A percentile compares a stretch with the other conserved stretches of the same genome.
phyloP scores from a whole-genome alignment of 2,113 vertebrate genomes.

The Corythornis cristatus region DNA sequence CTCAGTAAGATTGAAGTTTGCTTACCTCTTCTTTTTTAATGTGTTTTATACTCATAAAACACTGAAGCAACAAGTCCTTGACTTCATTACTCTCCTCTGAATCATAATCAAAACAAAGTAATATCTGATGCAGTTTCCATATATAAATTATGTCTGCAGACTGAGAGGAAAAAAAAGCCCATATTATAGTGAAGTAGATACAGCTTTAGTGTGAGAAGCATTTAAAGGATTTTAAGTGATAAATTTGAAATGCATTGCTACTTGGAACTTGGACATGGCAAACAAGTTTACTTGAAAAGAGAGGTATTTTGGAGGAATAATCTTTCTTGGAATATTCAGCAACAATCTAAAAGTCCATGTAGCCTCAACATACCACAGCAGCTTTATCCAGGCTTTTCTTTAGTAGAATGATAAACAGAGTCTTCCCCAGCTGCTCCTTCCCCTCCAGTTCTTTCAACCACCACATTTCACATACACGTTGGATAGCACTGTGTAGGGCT shows the following conservation, averaged over 20 bases:
- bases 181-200: not conserved
- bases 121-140: constrained; percentile 82
- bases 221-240: not conserved
- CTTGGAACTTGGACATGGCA: not conserved
- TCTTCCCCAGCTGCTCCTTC: constrained; percentile 88
- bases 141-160: constrained; percentile 81
- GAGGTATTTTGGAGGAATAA: not conserved
- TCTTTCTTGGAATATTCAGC: not conserved
- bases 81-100: constrained; percentile 84
- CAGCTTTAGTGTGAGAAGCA: not conserved
- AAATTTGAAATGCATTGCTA: not conserved
- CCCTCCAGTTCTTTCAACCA: constrained; percentile 89
- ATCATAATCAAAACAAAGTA: constrained; percentile 85
- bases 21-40: constrained; percentile 89
- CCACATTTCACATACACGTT: constrained; percentile 83
- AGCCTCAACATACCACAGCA: constrained; percentile 67
- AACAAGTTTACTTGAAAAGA: not conserved
- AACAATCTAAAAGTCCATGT: not conserved
- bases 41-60: constrained; percentile 80
- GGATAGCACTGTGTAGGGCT: constrained; percentile 74
- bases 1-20: not conserved
- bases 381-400: constrained; percentile 83
- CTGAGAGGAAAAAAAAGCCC: constrained; percentile 57
- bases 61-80: constrained; percentile 84
- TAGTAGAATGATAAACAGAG: constrained; percentile 81